Evolutionary conservation across 23 tunicate species (phyloP).

Genomic region (Styela plicata): DNA sequence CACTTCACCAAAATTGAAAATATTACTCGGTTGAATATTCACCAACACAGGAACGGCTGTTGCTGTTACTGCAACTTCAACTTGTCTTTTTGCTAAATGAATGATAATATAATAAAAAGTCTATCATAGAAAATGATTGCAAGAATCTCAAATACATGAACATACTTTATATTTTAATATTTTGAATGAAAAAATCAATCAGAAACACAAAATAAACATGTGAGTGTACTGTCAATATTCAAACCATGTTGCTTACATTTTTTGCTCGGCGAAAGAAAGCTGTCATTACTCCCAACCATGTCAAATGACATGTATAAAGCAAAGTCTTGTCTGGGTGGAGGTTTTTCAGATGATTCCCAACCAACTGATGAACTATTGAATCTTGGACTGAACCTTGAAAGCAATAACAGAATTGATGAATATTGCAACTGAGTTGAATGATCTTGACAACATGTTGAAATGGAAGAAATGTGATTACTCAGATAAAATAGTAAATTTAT

Average conservation of each 20-base stretch:
- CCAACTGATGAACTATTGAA: conserved; percentile 78
- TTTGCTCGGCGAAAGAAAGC: conserved; percentile 15
- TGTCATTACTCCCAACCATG: conserved; percentile 93
- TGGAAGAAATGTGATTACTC: no score
- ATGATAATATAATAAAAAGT: not conserved
- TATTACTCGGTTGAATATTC: conserved; percentile 78
- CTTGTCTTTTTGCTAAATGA: conserved; percentile 59
- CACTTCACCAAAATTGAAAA: conserved; percentile 82
- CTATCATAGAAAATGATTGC: no score
- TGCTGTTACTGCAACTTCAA: conserved; percentile 84
- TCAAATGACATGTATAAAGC: conserved; percentile 81
- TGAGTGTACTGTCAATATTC: not conserved
- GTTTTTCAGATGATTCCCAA: conserved; percentile 85
- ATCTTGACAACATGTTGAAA: no score
- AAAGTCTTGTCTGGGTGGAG: conserved; percentile 94
- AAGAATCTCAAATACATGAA: no score
- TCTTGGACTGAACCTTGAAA: conserved; percentile 87
- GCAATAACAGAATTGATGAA: no score
- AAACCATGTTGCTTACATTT: conserved; percentile 18
- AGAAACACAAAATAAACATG: no score
- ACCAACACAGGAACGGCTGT: conserved; percentile 90
- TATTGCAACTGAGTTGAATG: no score
- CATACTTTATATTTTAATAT: no score
- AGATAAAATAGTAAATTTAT: no score
- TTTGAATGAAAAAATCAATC: no score